Evolutionary conservation across 2,113 vertebrate species (phyloP).

Genomic region (Grantiella picta): DNA sequence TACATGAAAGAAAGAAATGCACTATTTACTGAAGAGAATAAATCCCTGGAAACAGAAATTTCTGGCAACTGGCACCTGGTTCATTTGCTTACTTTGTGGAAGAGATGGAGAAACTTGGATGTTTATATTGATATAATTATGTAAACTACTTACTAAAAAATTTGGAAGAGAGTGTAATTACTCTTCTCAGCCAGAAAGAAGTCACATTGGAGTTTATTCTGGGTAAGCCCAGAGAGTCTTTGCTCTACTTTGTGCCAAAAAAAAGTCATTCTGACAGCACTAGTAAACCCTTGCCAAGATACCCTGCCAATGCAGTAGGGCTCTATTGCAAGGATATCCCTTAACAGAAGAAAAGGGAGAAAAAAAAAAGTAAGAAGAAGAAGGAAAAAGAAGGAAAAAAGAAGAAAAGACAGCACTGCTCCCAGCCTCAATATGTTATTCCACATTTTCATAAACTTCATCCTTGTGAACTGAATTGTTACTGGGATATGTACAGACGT

Average conservation of each 20-base stretch:
- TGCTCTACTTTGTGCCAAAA: background rate
- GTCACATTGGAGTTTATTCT: background rate
- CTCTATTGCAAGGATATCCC: background rate
- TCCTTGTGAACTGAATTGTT: background rate
- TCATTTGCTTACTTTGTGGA: background rate
- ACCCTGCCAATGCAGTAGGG: background rate
- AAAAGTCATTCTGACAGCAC: background rate
- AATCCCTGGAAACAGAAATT: background rate
- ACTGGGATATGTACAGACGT: background rate
- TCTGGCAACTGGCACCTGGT: background rate
- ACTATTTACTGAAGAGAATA: background rate
- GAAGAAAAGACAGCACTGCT: background rate
- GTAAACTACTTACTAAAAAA: background rate
- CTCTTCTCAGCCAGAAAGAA: background rate
- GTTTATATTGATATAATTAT: background rate
- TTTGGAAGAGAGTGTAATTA: background rate
- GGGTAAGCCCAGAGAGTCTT: background rate
- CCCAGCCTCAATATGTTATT: background rate
- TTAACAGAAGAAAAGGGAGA: fast-evolving
- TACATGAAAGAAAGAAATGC: background rate
- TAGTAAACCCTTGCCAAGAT: background rate
- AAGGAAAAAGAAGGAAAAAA: background rate
- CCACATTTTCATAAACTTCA: background rate
- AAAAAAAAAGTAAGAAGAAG: too few relatives aligned
- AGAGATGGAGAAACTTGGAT: background rate